phyloP scores from a whole-genome alignment of 2,797 vertebrate species.

The Dallia pectoralis region DNA sequence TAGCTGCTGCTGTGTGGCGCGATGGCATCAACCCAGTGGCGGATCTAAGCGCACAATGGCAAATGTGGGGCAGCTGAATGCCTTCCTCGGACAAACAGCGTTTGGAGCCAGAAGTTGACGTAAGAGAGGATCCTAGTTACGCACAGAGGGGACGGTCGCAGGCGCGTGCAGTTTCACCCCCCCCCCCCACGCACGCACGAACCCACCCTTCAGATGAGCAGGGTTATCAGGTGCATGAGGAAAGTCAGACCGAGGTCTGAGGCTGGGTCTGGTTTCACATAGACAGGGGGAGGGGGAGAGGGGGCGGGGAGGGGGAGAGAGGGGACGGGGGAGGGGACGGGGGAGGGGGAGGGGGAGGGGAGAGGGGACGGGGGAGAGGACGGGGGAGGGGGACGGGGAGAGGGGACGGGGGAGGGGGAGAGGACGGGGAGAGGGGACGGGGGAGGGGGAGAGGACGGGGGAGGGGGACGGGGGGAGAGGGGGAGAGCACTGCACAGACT shows the following conservation, averaged over 20 bases:
- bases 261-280: conserved; percentile 59
- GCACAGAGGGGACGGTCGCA: conserved; percentile 18
- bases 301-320: conserved; percentile 35
- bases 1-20: too few species aligned
- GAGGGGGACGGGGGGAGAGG: neutral
- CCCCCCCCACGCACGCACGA: conserved; percentile 8
- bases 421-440: neutral
- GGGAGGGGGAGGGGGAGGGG: neutral
- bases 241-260: conserved; percentile 57
- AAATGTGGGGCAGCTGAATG: conserved; percentile 7
- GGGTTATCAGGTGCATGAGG: conserved; percentile 55
- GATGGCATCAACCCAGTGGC: neutral
- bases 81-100: conserved; percentile 18
- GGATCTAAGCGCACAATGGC: conserved; percentile 10
- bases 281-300: conserved; percentile 10
- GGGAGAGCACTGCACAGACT: neutral
- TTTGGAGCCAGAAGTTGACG: neutral
- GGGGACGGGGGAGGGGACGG: conserved; percentile 16
- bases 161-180: too few species aligned
- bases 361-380: conserved; percentile 42
- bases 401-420: neutral
- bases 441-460: neutral
- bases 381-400: neutral
- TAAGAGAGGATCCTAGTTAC: conserved; percentile 50
- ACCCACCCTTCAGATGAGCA: conserved; percentile 35